Base-by-base conservation (phyloP, 53 echinoderm and acorn worm species). In the Astropecten irregularis region DNA sequence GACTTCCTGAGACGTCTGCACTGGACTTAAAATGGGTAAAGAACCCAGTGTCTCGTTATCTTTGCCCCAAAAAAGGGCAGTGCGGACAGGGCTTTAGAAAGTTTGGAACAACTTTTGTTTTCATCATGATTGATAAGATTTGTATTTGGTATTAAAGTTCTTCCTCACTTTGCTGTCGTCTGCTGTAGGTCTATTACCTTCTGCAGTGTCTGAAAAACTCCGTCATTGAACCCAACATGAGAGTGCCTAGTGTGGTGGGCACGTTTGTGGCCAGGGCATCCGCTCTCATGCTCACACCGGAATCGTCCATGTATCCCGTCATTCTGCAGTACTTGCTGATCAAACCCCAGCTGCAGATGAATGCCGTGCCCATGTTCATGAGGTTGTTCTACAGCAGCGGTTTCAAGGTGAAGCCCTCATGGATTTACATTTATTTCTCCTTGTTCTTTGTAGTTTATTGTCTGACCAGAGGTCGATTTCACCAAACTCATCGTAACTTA, bases 171-270 rank as follows among this genome's bases (percentile, higher is more conserved):
- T 29, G 18, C 11, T 42, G 6, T 42, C 33, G 9, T 35, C 32
- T 83, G 13, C 15, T 49, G 77, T 59, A 97, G 97, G 88, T 94
- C 50, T 79, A 79, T 9, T 94, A 90, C 65, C 47, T 94, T 18
- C 49, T 97, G 38, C 84, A 89, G 31, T 89, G 94, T 28, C 65
- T 97, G 30, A 84, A 79, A 31, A 97, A 97, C 84, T 94, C 97
- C 1, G 71, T 94, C 2, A 81, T 88, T n/a, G 69, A 87, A 35
- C 77, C 90, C 1, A 90, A 86, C 72, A 65, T 83, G 47, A 32
- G 89, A 65, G 31, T 97, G 48, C 82, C 97, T 0, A 67, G 84
- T 16, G 49, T 94, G 16, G 49, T 92, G 59, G 82, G 83, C 9
- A 39, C 85, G 11, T 94, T 97, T 26, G 57, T 94, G 6, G 90